Percentiles rank a stretch among this genome's conserved stretches.
Evolutionary conservation across 2,113 vertebrate species (phyloP).

Genomic region (Andinoacara biseriatus): DNA sequence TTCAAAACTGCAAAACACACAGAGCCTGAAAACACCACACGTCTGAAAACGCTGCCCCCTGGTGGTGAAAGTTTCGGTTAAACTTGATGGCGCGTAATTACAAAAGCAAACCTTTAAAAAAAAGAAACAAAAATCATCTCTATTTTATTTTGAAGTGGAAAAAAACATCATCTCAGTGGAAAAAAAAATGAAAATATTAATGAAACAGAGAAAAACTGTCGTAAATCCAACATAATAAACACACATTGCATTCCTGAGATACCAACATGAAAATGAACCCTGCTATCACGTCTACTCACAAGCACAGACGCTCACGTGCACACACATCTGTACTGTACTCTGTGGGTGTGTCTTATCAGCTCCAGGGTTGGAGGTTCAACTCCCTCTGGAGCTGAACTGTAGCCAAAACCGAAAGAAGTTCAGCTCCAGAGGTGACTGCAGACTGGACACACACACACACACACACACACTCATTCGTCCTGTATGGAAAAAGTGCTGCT

Average conservation of each 20-base stretch:
- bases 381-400: conserved; percentile 1
- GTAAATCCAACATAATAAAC: background rate
- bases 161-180: background rate
- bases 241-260: background rate
- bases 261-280: background rate
- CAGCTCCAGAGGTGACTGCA: background rate
- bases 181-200: background rate
- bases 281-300: too few relatives aligned
- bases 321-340: background rate
- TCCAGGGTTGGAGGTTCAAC: background rate
- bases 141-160: background rate
- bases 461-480: background rate
- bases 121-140: background rate
- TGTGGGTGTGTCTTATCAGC: background rate
- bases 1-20: background rate
- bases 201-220: background rate
- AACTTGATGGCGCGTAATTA: background rate
- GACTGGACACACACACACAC: background rate
- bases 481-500: background rate
- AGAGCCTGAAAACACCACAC: background rate
- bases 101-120: background rate
- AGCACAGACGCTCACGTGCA: background rate
- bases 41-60: background rate
- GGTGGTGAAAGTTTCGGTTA: background rate
- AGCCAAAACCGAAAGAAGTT: background rate